These are phyloP conservation scores for Daboia siamensis DNA, from an alignment of 2,113 vertebrate genomes.

Conservation along the genomic window DNA sequence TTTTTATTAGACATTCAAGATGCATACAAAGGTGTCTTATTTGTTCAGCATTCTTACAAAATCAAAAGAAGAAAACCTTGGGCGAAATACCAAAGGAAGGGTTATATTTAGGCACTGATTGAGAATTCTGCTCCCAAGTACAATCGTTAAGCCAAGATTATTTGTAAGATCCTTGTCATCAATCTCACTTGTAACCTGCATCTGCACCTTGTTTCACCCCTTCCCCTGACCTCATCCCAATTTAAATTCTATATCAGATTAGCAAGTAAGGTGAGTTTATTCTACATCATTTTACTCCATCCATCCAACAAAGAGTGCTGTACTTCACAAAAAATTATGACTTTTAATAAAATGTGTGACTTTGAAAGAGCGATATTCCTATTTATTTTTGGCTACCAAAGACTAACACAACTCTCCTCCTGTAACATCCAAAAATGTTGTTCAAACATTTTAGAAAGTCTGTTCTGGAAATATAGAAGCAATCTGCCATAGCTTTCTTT, in stretches of 20 bases:
- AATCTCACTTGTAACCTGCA: background rate
- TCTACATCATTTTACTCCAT: background rate
- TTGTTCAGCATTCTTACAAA: background rate
- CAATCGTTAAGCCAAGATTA: background rate
- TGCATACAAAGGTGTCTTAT: background rate
- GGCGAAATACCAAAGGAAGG: background rate
- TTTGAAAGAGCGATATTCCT: background rate
- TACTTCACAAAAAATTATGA: background rate
- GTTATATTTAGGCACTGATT: background rate
- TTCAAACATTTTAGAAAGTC: background rate
- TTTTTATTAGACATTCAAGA: background rate
- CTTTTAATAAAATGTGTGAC: background rate
- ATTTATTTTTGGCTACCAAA: background rate
- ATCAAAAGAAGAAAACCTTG: background rate
- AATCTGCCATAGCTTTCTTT: background rate
- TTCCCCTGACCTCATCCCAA: background rate
- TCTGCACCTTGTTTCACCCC: background rate
- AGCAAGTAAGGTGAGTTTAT: background rate
- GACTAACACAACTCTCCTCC: background rate
- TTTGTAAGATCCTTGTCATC: background rate
- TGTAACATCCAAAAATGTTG: background rate
- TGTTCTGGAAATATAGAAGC: background rate
- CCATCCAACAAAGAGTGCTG: background rate
- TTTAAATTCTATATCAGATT: background rate
- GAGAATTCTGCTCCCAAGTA: background rate